phyloP scores from a whole-genome alignment of 2,888 invertebrate genomes.

The Gymnoscelis rufifasciata region DNA sequence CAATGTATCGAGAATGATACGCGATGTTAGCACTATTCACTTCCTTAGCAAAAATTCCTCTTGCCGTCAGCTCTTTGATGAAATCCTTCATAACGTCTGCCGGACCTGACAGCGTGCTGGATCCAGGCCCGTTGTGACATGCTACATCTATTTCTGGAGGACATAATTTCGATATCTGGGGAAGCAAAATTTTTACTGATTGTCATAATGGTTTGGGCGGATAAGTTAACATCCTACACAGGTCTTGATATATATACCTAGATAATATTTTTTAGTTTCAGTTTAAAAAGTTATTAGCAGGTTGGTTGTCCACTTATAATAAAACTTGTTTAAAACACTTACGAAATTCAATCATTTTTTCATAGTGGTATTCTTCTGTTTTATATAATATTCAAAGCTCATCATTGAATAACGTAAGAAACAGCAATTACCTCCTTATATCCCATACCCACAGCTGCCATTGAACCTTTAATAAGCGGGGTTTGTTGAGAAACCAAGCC shows the following conservation, averaged over 20 bases:
- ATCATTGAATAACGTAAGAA: too few relatives aligned
- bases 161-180: conserved; percentile 46
- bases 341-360: too few relatives aligned
- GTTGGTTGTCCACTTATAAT: too few relatives aligned
- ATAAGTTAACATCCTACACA: too few relatives aligned
- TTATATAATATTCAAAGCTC: too few relatives aligned
- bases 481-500: conserved; percentile 86
- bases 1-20: conserved; percentile 92
- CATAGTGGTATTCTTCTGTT: too few relatives aligned
- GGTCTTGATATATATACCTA: too few relatives aligned
- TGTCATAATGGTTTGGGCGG: too few relatives aligned
- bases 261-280: too few relatives aligned
- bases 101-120: conserved; percentile 89
- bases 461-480: conserved; percentile 84
- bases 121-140: conserved; percentile 88
- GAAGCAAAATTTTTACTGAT: too few relatives aligned
- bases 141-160: conserved; percentile 85
- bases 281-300: not conserved
- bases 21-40: conserved; percentile 88
- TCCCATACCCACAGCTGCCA: conserved; percentile 91
- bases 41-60: conserved; percentile 61
- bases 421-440: conserved; percentile 66
- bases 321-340: too few relatives aligned
- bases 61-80: conserved; percentile 63
- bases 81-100: conserved; percentile 79